A percentile compares a stretch with the other conserved stretches of the same genome.
Evolutionary conservation across 1,140 invertebrate genomes (phyloP).

Genomic region (Sinella curviseta): DNA sequence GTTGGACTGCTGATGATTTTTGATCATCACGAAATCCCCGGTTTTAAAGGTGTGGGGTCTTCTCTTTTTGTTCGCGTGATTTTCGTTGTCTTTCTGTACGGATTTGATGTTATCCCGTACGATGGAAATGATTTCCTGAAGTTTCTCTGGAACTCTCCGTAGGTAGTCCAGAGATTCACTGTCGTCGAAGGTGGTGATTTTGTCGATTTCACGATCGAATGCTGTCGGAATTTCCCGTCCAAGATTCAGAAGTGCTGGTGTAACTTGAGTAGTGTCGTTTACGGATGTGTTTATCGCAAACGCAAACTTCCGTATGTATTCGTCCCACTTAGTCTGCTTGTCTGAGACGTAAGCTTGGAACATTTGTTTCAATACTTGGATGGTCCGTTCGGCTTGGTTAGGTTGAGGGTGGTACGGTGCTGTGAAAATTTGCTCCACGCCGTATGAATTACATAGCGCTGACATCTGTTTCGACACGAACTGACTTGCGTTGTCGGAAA

Average conservation of each 20-base stretch:
- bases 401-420: slow-evolving; percentile 46
- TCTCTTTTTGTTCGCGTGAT: neutral
- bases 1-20: neutral
- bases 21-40: neutral
- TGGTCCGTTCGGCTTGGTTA: slow-evolving; percentile 31
- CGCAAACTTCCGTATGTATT: slow-evolving; percentile 51
- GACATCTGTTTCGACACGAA: neutral
- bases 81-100: neutral
- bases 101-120: neutral
- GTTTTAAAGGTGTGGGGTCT: neutral
- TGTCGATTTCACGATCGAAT: slow-evolving; percentile 17
- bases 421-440: slow-evolving; percentile 30
- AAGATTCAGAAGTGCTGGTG: slow-evolving; percentile 54
- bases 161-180: neutral
- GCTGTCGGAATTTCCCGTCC: slow-evolving; percentile 51
- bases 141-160: neutral
- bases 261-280: slow-evolving; percentile 52
- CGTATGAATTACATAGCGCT: neutral
- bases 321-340: slow-evolving; percentile 50
- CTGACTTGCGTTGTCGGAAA: neutral
- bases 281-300: slow-evolving; percentile 56
- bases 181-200: neutral
- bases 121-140: neutral
- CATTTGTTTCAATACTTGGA: slow-evolving; percentile 42
- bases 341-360: slow-evolving; percentile 47